phyloP scores from a whole-genome alignment of 1,140 invertebrate genomes.

The Homalodisca vitripennis region DNA sequence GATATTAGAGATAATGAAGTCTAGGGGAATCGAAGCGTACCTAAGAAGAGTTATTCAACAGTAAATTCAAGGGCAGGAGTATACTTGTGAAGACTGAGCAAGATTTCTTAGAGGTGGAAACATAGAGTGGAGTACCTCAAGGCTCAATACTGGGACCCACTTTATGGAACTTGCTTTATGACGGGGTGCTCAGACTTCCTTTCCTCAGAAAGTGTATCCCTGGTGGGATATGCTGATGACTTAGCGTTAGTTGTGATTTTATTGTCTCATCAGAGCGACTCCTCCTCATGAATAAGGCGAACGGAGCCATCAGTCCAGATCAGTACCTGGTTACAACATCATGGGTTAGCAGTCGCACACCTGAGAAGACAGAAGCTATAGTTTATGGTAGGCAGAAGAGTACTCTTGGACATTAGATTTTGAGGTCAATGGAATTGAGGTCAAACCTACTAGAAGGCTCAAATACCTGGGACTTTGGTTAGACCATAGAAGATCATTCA shows the following conservation, averaged over 20 bases:
- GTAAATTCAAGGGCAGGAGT: not conserved
- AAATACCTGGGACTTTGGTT: slow-evolving; percentile 7
- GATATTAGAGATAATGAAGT: not conserved
- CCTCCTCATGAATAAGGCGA: not conserved
- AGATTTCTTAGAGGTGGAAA: not conserved
- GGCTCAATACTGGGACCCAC: not conserved
- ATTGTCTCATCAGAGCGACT: not conserved
- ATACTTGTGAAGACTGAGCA: not conserved
- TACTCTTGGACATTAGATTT: not conserved
- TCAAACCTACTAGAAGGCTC: not conserved
- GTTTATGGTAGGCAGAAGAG: slow-evolving; percentile 3
- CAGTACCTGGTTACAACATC: not conserved
- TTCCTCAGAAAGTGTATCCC: not conserved
- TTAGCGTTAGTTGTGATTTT: not conserved
- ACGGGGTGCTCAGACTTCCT: not conserved
- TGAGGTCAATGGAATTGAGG: not conserved
- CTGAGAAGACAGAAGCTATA: not conserved
- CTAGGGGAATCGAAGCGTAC: not conserved
- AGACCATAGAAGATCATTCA: not conserved
- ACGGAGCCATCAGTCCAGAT: not conserved
- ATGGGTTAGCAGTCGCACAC: not conserved
- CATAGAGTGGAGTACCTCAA: not conserved
- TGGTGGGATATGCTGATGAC: slow-evolving; percentile 5
- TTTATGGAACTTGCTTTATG: not conserved
- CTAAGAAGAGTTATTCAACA: not conserved